These are phyloP conservation scores for Dryobotodes eremita DNA, from an alignment of 2,888 invertebrate species.

Conservation along the genomic window DNA sequence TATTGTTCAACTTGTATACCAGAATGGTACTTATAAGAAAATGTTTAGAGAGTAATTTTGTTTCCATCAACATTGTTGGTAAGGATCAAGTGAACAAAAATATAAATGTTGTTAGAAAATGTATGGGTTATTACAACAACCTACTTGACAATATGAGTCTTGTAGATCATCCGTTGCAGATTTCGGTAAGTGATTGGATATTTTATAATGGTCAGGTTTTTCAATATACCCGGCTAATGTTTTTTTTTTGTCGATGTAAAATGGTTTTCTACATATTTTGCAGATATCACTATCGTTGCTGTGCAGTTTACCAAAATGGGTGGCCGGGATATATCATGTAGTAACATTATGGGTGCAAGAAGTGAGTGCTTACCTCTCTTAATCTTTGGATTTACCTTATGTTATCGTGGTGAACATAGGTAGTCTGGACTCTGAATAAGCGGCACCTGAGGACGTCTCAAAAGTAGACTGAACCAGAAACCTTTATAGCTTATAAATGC, in stretches of 20 bases:
- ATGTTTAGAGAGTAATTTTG: constrained; percentile 20
- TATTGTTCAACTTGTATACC: neutral
- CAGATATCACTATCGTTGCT: neutral
- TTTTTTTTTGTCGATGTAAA: neutral
- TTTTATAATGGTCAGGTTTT: neutral
- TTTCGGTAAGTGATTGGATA: constrained; percentile 19
- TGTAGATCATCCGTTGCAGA: constrained; percentile 27
- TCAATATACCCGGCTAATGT: neutral
- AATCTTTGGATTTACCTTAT: neutral
- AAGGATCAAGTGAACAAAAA: constrained; percentile 15
- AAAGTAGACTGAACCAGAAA: neutral
- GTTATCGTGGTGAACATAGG: neutral
- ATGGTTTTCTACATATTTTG: neutral
- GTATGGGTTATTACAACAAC: constrained; percentile 44
- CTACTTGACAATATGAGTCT: constrained; percentile 35
- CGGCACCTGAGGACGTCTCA: neutral
- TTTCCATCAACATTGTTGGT: constrained; percentile 46
- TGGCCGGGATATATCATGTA: neutral
- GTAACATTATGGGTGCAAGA: neutral
- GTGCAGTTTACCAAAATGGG: neutral
- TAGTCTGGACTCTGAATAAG: no score
- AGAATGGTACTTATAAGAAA: constrained; percentile 1
- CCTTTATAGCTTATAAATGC: neutral
- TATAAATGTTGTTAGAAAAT: constrained; percentile 24
- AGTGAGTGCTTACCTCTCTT: neutral